Percentiles rank a stretch among this genome's conserved stretches.
Evolutionary conservation across 1,140 invertebrate species (phyloP).

Genomic region (Linepithema humile): DNA sequence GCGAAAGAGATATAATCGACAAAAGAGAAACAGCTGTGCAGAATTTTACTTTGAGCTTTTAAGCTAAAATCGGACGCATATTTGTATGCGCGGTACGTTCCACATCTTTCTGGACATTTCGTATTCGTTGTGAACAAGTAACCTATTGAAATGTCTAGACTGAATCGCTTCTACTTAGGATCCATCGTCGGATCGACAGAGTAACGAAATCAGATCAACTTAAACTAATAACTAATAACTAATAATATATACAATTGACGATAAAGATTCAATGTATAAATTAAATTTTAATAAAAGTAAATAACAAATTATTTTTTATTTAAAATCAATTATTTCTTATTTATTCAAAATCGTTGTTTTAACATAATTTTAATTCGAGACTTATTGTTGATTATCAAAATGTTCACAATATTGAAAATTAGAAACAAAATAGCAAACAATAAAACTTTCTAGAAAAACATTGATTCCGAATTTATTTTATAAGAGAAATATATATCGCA

Average conservation of each 20-base stretch:
- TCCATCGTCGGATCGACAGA: neutral
- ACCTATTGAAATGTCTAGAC: neutral
- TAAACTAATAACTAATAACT: too few relatives aligned
- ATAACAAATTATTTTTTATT: too few relatives aligned
- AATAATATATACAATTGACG: too few relatives aligned
- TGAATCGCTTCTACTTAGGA: neutral
- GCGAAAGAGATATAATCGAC: too few relatives aligned
- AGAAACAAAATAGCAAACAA: neutral
- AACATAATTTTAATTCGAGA: neutral
- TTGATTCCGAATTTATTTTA: neutral
- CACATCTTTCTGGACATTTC: neutral
- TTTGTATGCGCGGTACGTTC: neutral
- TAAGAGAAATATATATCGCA: neutral
- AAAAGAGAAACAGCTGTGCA: neutral
- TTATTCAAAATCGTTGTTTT: too few relatives aligned
- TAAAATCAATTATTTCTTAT: too few relatives aligned
- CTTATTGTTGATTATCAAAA: neutral
- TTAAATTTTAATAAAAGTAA: too few relatives aligned
- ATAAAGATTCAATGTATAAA: too few relatives aligned
- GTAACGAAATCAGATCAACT: neutral
- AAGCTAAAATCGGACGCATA: neutral
- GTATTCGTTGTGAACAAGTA: constrained; percentile 8
- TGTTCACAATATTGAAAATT: too few relatives aligned
- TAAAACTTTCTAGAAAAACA: neutral
- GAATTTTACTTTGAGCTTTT: neutral